phyloP scores from a whole-genome alignment of 2,888 invertebrate species.

The Poecilus cupreus region DNA sequence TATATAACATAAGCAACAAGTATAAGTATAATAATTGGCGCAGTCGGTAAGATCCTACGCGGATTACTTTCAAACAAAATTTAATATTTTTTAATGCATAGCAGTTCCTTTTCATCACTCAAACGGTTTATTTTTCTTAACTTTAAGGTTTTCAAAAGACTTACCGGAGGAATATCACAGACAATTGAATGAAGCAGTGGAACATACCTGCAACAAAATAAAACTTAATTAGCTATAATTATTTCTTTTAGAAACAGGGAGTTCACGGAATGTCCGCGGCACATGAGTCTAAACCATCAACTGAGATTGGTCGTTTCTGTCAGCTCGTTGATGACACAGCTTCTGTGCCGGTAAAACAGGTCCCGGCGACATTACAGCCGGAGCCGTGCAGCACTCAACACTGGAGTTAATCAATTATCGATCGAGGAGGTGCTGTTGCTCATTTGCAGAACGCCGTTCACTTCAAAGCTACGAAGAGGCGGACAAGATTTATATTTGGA shows the following conservation, averaged over 20 bases:
- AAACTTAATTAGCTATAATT: not conserved
- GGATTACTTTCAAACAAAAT: no score
- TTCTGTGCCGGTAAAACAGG: slow-evolving; percentile 28
- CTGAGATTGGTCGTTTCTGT: slow-evolving; percentile 28
- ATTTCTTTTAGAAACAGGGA: not conserved
- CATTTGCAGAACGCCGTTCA: not conserved
- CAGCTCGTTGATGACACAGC: slow-evolving; percentile 32
- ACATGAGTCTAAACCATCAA: not conserved
- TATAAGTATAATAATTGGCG: no score
- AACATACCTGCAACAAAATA: not conserved
- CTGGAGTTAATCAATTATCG: slow-evolving; percentile 42
- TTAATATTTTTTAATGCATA: no score
- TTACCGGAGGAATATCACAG: no score
- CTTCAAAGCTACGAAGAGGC: not conserved
- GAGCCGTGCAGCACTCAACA: not conserved
- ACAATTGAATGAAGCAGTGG: no score
- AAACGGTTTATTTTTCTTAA: no score
- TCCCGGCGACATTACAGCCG: slow-evolving; percentile 15
- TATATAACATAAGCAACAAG: no score
- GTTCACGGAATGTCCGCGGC: not conserved
- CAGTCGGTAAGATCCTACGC: no score
- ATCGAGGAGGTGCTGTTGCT: slow-evolving; percentile 13
- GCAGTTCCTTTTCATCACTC: no score
- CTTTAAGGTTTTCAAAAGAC: no score
- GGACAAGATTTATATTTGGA: not conserved